Evolutionary conservation across 2,797 vertebrate species (phyloP).

Genomic region (Aldrovandia affinis): DNA sequence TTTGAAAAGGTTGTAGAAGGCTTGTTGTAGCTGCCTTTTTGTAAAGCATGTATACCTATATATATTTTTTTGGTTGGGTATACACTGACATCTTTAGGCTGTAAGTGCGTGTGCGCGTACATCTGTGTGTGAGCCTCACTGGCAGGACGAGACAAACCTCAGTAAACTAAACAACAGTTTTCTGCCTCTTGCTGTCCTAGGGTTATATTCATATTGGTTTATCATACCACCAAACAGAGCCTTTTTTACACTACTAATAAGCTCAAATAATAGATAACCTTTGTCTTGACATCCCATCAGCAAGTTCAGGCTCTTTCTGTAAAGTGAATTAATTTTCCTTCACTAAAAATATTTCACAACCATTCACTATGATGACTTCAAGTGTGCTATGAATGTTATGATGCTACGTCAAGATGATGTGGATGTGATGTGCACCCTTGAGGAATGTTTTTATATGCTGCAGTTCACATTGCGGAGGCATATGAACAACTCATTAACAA

Average conservation of each 20-base stretch:
- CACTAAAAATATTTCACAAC: too few relatives aligned
- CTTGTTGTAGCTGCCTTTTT: conserved; percentile 12
- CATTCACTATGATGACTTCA: background rate
- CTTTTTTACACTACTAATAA: too few relatives aligned
- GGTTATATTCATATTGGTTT: too few relatives aligned
- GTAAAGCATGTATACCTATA: background rate
- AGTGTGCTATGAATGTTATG: background rate
- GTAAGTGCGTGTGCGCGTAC: background rate
- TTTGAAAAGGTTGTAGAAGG: background rate
- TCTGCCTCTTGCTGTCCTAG: too few relatives aligned
- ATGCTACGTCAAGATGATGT: background rate
- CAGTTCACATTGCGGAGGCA: background rate
- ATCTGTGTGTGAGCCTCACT: background rate
- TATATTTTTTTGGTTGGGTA: background rate
- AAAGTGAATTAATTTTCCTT: background rate
- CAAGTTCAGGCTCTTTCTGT: background rate
- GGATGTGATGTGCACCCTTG: background rate
- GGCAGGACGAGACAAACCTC: too few relatives aligned
- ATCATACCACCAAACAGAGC: too few relatives aligned
- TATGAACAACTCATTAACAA: background rate
- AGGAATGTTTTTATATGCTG: background rate
- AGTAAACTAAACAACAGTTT: too few relatives aligned
- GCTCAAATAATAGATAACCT: too few relatives aligned
- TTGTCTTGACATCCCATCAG: background rate
- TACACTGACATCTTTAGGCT: too few relatives aligned